Evolutionary conservation across 2,797 vertebrate species (phyloP), one percentile per base, ranked within the genome.

Genomic region (Channallabes apus): DNA sequence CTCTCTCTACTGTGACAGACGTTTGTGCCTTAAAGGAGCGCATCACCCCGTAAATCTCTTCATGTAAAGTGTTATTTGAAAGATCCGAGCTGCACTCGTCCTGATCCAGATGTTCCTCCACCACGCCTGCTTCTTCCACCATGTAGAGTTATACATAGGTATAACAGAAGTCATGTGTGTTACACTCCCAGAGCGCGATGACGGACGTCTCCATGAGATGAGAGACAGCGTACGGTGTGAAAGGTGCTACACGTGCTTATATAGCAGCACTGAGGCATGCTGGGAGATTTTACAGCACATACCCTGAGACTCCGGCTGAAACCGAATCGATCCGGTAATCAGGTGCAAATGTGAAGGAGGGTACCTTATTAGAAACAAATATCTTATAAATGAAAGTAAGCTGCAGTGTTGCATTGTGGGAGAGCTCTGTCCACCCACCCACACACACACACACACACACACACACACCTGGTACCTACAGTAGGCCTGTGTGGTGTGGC

Each of bases 161-260:
- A 18, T 38, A 38, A 1, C 5, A n/a, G n/a, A 14, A 73, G 15
- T 46, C 6, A n/a, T 27, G 71, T 46, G 22, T 73, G 14, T 17
- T 20, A 32, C 15, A 56, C 29, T 56, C 73, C 51, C 51, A 20
- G 27, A 76, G 72, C 6, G 20, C 3, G 54, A 29, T 76, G 51
- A 11, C 27, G 1, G 27, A 76, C 0, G 27, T 29, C 17, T 29
- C 32, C 27, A 32, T 17, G 3, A 20, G 24, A 51, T 51, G n/a
- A 51, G 22, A 59, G 29, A 6, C 9, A 12, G 15, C 29, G n/a
- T 9, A 20, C 15, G 2, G 32, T 71, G 18, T 69, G 8, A 32
- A 35, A 46, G 38, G 3, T 76, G 73, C 80, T 51, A 3, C 18
- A 72, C 22, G 32, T 32, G 80, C 56, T 82, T 82, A 71, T 69